These are phyloP conservation scores for Taurulus bubalis DNA, from an alignment of 2,113 vertebrate genomes.

Conservation along the genomic window DNA sequence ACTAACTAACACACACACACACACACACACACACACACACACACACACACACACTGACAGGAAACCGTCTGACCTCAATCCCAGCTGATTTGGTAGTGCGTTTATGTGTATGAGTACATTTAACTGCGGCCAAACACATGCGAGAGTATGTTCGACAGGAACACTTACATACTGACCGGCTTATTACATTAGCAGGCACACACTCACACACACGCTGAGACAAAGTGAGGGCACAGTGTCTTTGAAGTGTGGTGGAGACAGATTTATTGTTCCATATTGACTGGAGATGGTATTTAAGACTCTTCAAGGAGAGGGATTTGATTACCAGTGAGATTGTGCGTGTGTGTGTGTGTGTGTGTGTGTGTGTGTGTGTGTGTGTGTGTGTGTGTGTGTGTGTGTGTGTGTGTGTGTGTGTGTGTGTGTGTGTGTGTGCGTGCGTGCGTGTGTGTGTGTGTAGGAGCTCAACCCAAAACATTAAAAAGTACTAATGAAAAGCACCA, in stretches of 20 bases:
- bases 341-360: constrained; percentile 6
- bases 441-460: no score
- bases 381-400: constrained; percentile 10
- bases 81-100: constrained; percentile 52
- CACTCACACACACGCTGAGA: constrained; percentile 13
- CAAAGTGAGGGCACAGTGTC: constrained; percentile 37
- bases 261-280: constrained; percentile 67
- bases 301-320: constrained; percentile 44
- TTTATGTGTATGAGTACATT: constrained; percentile 37
- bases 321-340: constrained; percentile 44
- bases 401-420: no score
- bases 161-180: constrained; percentile 28
- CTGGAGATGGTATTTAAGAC: constrained; percentile 60
- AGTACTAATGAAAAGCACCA: no score
- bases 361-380: not conserved
- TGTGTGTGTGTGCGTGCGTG: no score
- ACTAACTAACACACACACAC: constrained; percentile 13
- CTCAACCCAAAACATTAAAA: no score
- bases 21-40: constrained; percentile 15
- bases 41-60: constrained; percentile 26
- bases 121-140: constrained; percentile 42
- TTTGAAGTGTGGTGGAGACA: constrained; percentile 61
- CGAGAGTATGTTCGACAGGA: constrained; percentile 44
- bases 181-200: constrained; percentile 44
- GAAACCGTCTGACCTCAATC: constrained; percentile 64